phyloP scores from a whole-genome alignment of 2,888 invertebrate genomes.

The Nymphalis urticae region DNA sequence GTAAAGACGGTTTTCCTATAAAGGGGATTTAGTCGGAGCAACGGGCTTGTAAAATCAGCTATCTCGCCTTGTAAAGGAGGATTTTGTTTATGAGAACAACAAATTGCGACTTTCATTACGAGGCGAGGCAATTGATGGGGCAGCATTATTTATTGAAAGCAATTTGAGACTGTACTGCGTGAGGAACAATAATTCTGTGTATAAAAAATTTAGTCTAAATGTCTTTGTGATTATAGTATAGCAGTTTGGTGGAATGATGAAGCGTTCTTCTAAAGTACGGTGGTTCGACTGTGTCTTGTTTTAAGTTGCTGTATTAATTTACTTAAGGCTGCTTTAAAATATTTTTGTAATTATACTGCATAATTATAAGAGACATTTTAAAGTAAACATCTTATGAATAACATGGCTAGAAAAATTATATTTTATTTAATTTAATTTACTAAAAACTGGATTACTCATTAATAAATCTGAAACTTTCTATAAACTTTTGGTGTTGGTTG shows the following conservation, averaged over 20 bases:
- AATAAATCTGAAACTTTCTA: too few species aligned
- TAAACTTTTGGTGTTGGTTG: too few species aligned
- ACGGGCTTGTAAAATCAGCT: slow-evolving; percentile 66
- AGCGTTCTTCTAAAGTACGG: too few species aligned
- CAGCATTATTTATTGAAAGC: slow-evolving; percentile 68
- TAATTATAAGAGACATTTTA: too few species aligned
- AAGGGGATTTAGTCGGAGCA: slow-evolving; percentile 55
- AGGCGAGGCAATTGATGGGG: slow-evolving; percentile 65
- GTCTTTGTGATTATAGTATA: background rate
- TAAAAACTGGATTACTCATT: too few species aligned
- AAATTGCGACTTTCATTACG: slow-evolving; percentile 66
- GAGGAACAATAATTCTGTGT: slow-evolving; percentile 18
- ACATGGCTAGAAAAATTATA: too few species aligned
- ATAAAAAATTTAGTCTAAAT: slow-evolving; percentile 12
- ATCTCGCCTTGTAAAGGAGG: slow-evolving; percentile 73
- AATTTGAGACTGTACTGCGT: slow-evolving; percentile 54
- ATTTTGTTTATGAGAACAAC: slow-evolving; percentile 77
- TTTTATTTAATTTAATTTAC: too few species aligned
- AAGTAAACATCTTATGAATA: too few species aligned
- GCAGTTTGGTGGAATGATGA: background rate
- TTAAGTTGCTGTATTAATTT: background rate
- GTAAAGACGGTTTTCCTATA: slow-evolving; percentile 53
- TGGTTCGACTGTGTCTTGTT: background rate
- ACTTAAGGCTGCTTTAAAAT: too few species aligned
- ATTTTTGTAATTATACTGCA: too few species aligned